Evolutionary conservation across 1,140 invertebrate species (phyloP).

Genomic region (Catajapyx aquilonaris): DNA sequence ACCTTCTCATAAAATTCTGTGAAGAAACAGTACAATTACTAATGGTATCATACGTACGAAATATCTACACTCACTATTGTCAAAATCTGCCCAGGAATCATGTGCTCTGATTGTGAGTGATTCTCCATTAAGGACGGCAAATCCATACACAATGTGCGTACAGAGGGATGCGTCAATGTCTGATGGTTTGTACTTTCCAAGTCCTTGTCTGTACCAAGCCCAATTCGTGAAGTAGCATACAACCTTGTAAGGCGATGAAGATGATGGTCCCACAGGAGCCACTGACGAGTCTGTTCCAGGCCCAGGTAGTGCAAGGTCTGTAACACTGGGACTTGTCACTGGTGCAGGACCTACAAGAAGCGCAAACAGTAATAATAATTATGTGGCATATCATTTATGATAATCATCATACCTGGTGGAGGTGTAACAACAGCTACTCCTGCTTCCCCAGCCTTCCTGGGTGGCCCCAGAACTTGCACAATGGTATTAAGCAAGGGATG

Average conservation of each 20-base stretch:
- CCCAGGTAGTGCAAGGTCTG: conserved; percentile 1
- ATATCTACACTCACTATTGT: conserved; percentile 38
- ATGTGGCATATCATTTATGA: too few relatives aligned
- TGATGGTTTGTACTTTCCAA: conserved; percentile 37
- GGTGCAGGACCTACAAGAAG: background rate
- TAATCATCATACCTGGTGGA: too few relatives aligned
- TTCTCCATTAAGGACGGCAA: conserved; percentile 35
- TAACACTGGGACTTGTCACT: too few relatives aligned
- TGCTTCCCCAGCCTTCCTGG: too few relatives aligned
- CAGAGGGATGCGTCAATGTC: conserved; percentile 42
- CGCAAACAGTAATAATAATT: background rate
- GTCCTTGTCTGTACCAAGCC: conserved; percentile 42
- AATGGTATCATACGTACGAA: too few relatives aligned
- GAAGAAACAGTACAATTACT: conserved; percentile 5
- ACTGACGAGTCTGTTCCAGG: conserved; percentile 3
- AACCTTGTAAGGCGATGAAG: conserved; percentile 27
- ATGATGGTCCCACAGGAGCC: conserved; percentile 1
- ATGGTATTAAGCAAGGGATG: conserved; percentile 56
- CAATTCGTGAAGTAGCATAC: conserved; percentile 49
- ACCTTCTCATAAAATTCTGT: conserved; percentile 35
- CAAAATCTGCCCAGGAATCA: conserved; percentile 40
- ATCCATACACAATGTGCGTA: conserved; percentile 51
- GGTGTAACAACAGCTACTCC: too few relatives aligned
- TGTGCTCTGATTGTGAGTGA: conserved; percentile 32
- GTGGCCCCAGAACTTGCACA: too few relatives aligned